phyloP scores from a whole-genome alignment of 35 echinoderm and acorn worm species.

The Ophiothrix spiculata region DNA sequence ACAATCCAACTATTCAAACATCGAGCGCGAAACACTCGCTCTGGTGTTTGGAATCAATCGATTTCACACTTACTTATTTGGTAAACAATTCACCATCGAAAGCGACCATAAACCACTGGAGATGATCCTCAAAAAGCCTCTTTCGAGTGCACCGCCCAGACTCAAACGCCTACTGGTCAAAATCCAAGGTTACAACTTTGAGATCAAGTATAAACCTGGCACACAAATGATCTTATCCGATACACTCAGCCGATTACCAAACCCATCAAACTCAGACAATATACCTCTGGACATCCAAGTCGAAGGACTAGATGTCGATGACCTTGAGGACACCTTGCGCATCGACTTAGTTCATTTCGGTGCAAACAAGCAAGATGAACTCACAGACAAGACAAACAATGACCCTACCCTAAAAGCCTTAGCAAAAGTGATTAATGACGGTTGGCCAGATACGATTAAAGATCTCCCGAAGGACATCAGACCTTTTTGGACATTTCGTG shows the following conservation, averaged over 20 bases:
- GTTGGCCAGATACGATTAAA: conserved; percentile 34
- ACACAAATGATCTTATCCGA: conserved; percentile 45
- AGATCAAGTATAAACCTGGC: conserved; percentile 14
- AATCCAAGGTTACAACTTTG: conserved; percentile 45
- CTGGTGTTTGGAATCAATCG: conserved; percentile 15
- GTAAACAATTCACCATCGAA: conserved; percentile 1
- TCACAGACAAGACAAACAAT: not conserved
- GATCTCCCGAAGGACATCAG: not conserved
- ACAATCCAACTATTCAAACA: conserved; percentile 31
- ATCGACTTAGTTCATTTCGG: not conserved
- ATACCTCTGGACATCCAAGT: conserved; percentile 28
- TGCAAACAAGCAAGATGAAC: not conserved
- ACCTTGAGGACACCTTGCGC: not conserved
- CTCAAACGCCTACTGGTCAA: conserved; percentile 37
- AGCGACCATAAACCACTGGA: conserved; percentile 30
- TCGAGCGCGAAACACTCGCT: conserved; percentile 13
- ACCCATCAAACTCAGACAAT: not conserved
- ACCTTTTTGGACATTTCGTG: not conserved
- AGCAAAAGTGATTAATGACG: conserved; percentile 6
- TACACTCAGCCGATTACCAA: conserved; percentile 1
- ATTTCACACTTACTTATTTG: conserved; percentile 36
- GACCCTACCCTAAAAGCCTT: not conserved
- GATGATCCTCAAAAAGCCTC: conserved; percentile 38
- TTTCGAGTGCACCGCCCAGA: conserved; percentile 31
- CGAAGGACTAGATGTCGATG: not conserved